phyloP scores from a whole-genome alignment of 2,888 invertebrate species.

The Halictus quadricinctus region DNA sequence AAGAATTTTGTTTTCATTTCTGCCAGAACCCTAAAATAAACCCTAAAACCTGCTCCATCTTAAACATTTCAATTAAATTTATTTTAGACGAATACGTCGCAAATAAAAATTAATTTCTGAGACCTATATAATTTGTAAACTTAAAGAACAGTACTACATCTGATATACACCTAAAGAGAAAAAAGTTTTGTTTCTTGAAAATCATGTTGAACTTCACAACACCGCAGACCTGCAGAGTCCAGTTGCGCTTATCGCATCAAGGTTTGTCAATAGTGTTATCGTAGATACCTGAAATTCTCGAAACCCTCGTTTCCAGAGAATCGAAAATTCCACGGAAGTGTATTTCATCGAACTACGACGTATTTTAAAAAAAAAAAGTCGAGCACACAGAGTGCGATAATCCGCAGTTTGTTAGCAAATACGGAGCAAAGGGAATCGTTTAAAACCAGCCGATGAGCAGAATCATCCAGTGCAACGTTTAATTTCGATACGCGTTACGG shows the following conservation, averaged over 20 bases:
- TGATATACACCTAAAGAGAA: no score
- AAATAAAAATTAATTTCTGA: no score
- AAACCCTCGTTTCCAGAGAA: neutral
- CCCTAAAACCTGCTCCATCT: no score
- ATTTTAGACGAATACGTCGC: no score
- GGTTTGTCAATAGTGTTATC: neutral
- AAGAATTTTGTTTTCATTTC: no score
- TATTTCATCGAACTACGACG: neutral
- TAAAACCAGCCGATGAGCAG: neutral
- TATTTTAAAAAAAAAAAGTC: neutral
- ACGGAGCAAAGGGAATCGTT: neutral
- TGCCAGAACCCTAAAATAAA: no score
- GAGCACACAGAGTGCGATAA: neutral
- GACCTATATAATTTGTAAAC: no score
- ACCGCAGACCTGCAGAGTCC: neutral
- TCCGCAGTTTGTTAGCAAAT: neutral
- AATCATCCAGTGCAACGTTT: neutral
- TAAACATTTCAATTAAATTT: no score
- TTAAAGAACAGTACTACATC: no score
- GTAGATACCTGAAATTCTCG: neutral
- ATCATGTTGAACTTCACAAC: neutral
- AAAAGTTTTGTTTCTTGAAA: neutral
- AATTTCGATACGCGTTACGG: neutral
- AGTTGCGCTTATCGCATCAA: neutral
- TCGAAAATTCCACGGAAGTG: neutral